phyloP scores from a whole-genome alignment of 2,113 vertebrate species.

The Leptobrachium leishanense region DNA sequence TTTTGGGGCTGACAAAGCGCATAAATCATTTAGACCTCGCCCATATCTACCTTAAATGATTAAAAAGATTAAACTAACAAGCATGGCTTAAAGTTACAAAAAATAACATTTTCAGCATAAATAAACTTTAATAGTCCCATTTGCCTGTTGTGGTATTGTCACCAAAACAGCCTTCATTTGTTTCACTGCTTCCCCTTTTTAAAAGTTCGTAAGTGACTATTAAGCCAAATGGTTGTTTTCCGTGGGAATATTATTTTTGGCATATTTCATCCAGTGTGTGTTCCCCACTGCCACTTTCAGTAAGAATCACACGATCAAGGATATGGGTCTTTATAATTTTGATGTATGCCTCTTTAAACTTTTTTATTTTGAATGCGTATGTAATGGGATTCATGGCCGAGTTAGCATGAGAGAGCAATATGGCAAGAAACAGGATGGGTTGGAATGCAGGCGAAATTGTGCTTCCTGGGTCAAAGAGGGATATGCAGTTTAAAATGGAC shows the following conservation, averaged over 20 bases:
- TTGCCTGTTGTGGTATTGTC: too few relatives aligned
- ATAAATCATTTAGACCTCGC: too few relatives aligned
- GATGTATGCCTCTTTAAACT: conserved; percentile 73
- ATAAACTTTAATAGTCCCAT: too few relatives aligned
- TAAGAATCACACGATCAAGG: conserved; percentile 48
- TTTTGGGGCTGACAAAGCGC: too few relatives aligned
- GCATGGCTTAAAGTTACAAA: too few relatives aligned
- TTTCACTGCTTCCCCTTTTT: too few relatives aligned
- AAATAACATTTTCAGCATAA: too few relatives aligned
- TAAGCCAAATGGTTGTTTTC: too few relatives aligned
- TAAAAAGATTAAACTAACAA: too few relatives aligned
- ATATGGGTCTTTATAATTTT: conserved; percentile 65
- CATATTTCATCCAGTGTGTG: conserved; percentile 41
- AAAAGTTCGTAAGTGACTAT: too few relatives aligned
- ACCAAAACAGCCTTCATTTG: too few relatives aligned
- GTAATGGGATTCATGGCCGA: conserved; percentile 85
- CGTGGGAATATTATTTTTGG: background rate
- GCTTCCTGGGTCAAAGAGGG: conserved; percentile 63
- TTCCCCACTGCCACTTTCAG: conserved; percentile 22
- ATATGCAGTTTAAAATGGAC: conserved; percentile 78
- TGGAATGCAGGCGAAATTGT: conserved; percentile 28
- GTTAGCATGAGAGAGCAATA: conserved; percentile 79
- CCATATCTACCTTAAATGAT: too few relatives aligned
- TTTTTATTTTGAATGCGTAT: conserved; percentile 81
- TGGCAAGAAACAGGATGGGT: conserved; percentile 57